A percentile compares a stretch with the other conserved stretches of the same genome.
Evolutionary conservation across 2,888 invertebrate genomes (phyloP).

Genomic region (Pandemis corylana): DNA sequence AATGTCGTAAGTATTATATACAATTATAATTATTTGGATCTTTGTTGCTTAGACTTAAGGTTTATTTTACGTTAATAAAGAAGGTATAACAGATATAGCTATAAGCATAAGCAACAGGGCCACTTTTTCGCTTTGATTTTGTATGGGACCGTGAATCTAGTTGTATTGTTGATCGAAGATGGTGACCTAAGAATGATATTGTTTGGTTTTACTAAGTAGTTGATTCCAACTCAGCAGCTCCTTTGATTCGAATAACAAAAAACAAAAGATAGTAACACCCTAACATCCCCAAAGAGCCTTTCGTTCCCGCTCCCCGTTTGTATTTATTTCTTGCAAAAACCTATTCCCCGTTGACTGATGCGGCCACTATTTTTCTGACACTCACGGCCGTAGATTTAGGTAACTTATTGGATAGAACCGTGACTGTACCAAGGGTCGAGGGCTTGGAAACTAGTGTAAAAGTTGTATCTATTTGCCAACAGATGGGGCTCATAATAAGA

Average conservation of each 20-base stretch:
- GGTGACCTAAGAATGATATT: no score
- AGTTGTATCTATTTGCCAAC: no score
- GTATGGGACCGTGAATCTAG: no score
- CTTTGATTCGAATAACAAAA: background rate
- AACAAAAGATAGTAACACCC: background rate
- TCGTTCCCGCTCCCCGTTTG: background rate
- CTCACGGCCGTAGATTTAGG: constrained; percentile 18
- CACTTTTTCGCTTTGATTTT: no score
- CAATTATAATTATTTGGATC: no score
- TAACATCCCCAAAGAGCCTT: background rate
- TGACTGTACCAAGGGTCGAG: constrained; percentile 17
- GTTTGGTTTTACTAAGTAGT: background rate
- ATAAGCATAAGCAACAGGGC: no score
- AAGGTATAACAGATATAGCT: no score
- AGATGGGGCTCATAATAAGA: no score
- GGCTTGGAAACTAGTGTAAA: background rate
- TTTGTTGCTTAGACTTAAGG: no score
- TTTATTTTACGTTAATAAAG: no score
- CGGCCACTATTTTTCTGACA: constrained; percentile 28
- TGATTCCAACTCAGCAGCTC: background rate
- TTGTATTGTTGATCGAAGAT: no score
- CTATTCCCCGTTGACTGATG: constrained; percentile 31
- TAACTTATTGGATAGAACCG: constrained; percentile 27
- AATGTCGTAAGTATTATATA: no score
- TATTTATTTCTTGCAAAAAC: constrained; percentile 9